These are phyloP conservation scores for Callyntrura sp. DNA, from an alignment of 2,888 invertebrate genomes.

Conservation along the genomic window DNA sequence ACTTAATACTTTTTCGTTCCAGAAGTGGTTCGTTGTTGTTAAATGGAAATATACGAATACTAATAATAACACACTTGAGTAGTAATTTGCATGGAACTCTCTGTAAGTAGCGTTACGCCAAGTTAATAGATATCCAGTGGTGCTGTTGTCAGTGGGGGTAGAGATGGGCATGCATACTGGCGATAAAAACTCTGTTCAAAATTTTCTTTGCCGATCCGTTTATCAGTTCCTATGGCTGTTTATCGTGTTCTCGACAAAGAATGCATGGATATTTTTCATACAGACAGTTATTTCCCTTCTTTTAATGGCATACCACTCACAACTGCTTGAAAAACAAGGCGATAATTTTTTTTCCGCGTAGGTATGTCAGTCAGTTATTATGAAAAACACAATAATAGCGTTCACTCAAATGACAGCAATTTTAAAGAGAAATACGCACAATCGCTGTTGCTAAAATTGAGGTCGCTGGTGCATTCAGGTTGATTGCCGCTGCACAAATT, in stretches of 20 bases:
- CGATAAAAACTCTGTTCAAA: constrained; percentile 15
- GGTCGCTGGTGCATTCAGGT: constrained; percentile 66
- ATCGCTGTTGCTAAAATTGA: constrained; percentile 47
- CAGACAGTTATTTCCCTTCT: constrained; percentile 8
- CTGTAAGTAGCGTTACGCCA: background rate
- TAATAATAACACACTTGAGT: constrained; percentile 22
- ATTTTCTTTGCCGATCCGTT: background rate
- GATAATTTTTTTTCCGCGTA: background rate
- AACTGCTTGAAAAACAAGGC: background rate
- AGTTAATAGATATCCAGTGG: background rate
- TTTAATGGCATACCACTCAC: background rate
- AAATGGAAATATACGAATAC: background rate
- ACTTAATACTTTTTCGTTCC: constrained; percentile 52
- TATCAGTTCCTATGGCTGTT: constrained; percentile 33
- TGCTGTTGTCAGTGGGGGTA: background rate
- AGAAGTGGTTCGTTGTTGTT: constrained; percentile 4
- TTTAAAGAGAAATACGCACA: constrained; percentile 1
- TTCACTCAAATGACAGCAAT: constrained; percentile 29
- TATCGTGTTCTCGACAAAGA: constrained; percentile 13
- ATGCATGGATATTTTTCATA: constrained; percentile 41
- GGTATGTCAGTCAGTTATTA: background rate
- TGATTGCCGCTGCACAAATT: constrained; percentile 58
- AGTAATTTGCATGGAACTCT: constrained; percentile 41
- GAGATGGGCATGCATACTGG: constrained; percentile 14
- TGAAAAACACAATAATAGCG: constrained; percentile 37